Percentiles rank a stretch among this genome's conserved stretches.
These are phyloP conservation scores for Rhopalosiphum nymphaeae DNA, from an alignment of 2,888 invertebrate species.

Conservation along the genomic window DNA sequence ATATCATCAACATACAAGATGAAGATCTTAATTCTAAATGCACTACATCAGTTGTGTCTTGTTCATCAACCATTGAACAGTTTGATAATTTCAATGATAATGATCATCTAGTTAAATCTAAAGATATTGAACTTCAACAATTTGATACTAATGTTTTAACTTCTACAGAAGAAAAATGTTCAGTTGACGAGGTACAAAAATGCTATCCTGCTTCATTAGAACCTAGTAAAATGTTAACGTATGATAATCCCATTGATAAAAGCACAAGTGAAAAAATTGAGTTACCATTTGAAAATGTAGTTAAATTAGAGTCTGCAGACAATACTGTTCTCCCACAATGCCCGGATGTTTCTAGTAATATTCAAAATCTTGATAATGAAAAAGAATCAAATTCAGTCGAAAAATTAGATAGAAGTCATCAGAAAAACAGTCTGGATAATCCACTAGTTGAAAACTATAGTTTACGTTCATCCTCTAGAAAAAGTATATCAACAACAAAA, in stretches of 20 bases:
- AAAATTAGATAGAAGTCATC: not conserved
- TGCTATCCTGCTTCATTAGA: not conserved
- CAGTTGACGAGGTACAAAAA: not conserved
- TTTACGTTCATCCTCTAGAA: not conserved
- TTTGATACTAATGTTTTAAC: not conserved
- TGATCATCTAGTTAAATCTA: not conserved
- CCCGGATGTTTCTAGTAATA: not conserved
- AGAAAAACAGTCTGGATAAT: not conserved
- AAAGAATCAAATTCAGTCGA: not conserved
- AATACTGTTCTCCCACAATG: not conserved
- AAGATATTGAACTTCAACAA: not conserved
- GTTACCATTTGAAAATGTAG: not conserved
- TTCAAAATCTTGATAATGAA: not conserved
- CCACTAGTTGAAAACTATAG: not conserved
- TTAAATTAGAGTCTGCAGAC: no score
- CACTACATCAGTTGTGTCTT: not conserved
- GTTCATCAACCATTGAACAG: not conserved
- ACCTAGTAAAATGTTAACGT: not conserved
- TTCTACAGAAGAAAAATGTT: not conserved
- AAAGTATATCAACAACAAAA: not conserved
- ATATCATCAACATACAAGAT: not conserved
- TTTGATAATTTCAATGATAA: not conserved
- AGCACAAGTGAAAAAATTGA: not conserved
- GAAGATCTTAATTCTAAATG: not conserved
- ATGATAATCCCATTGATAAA: not conserved